Base-by-base conservation (phyloP, 2,888 invertebrate genomes). In the Augiades crinisus region DNA sequence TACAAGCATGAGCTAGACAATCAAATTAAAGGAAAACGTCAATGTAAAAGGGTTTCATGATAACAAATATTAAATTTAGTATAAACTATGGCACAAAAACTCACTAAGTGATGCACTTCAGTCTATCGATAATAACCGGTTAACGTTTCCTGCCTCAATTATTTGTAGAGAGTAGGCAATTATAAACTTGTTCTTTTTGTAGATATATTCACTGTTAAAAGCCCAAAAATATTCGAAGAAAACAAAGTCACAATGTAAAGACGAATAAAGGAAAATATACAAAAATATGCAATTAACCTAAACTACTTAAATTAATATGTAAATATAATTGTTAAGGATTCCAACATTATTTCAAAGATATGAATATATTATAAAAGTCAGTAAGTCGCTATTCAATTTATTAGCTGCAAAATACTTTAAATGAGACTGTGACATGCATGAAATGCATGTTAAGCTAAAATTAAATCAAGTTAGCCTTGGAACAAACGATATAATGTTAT, bases 401-500 rank as follows among this genome's bases (percentile, higher is more conserved):
- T 44, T 51, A 51, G 44, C 44, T 30, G 50, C 37, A 37, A 51
- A 51, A 37, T 50, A 50, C 50, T 50, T 50, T 36, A 36, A 50
- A 43, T 43, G 43, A 50, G 43, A 27, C 43, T 50, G 49, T 43
- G 43, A 50, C 50, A 50, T 50, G 50, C 50, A 43, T 43, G 27
- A 43, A 43, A 19, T 50, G 50, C 50, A 50, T 50, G 50, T 43
- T 50, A 43, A 43, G 50, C 50, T 50, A 50, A 50, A 50, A 50
- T 50, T 50, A 50, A 50, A 50, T 50, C 60, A 55, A 56, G 64
- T 60, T 59, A 57, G 62, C 64, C 64, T 64, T 64, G 60, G 54
- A 59, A 55, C 56, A 61, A 58, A 63, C 60, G 60, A 60, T 62
- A 58, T 61, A 63, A 61, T 61, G 59, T 58, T 63, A 60, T 59